phyloP scores from a whole-genome alignment of 2,888 invertebrate genomes.

The Eubasilissa splendida region DNA sequence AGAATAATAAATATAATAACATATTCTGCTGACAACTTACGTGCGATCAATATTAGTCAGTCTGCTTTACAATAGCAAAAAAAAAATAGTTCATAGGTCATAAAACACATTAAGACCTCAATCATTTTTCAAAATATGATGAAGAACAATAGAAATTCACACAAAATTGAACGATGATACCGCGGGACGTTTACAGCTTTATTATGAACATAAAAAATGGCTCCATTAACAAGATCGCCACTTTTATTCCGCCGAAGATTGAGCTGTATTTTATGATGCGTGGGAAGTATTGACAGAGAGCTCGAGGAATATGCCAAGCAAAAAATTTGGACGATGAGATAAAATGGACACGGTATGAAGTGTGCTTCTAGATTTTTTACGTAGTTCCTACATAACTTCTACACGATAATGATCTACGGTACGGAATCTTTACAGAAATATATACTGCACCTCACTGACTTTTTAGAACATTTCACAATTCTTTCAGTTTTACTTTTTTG shows the following conservation, averaged over 20 bases:
- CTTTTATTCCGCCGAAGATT: constrained; percentile 11
- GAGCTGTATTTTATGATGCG: constrained; percentile 7
- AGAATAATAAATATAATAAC: too few relatives aligned
- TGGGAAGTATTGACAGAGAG: neutral
- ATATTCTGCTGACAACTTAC: neutral
- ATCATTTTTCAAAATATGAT: neutral
- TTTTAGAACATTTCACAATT: too few relatives aligned
- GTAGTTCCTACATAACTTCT: too few relatives aligned
- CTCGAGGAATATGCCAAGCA: neutral
- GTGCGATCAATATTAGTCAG: neutral
- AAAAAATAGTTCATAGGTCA: neutral
- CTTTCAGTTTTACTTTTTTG: too few relatives aligned
- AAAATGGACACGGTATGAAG: too few relatives aligned
- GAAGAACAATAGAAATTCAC: neutral
- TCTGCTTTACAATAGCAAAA: neutral
- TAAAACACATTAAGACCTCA: neutral
- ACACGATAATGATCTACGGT: too few relatives aligned
- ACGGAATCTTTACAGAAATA: too few relatives aligned
- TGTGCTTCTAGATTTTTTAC: too few relatives aligned
- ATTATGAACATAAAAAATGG: constrained; percentile 5
- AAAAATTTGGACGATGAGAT: too few relatives aligned
- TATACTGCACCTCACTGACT: too few relatives aligned
- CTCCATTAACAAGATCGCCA: constrained; percentile 19
- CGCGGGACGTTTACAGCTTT: neutral
- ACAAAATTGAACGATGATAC: neutral